Conservation (phyloP, 2,888 invertebrate species). For the Acrobasis suavella region DNA sequence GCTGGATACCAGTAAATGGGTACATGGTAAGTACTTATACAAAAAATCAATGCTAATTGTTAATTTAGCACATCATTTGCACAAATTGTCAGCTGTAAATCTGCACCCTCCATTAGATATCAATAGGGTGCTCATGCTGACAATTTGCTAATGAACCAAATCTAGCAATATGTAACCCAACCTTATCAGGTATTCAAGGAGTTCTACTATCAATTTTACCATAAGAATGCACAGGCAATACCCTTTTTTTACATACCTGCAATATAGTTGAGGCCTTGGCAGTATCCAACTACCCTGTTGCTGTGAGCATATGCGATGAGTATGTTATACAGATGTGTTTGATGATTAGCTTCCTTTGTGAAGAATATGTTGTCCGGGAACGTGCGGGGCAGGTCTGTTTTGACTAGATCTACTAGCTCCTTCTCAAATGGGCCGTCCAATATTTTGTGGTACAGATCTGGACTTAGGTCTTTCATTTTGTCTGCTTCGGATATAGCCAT, state of each 20-base stretch:
- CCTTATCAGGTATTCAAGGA: no score
- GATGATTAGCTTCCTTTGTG: slow-evolving; percentile 87
- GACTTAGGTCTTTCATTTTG: slow-evolving; percentile 83
- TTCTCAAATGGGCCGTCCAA: slow-evolving; percentile 87
- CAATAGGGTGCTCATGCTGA: no score
- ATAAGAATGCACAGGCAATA: no score
- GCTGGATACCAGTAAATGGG: no score
- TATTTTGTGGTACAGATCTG: slow-evolving; percentile 86
- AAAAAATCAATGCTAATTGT: no score
- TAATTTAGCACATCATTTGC: no score
- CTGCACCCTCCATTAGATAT: no score
- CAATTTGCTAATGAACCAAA: no score
- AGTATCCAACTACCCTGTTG: slow-evolving; percentile 94
- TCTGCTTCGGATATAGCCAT: slow-evolving; percentile 93
- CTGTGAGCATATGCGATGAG: slow-evolving; percentile 94
- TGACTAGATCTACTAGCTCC: slow-evolving; percentile 89
- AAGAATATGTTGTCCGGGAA: slow-evolving; percentile 98
- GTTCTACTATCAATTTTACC: no score
- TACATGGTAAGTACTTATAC: no score
- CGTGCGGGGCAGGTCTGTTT: slow-evolving; percentile 95
- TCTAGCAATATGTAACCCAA: no score
- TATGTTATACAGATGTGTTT: slow-evolving; percentile 91
- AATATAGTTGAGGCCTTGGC: slow-evolving; percentile 97
- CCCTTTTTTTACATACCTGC: slow-evolving; percentile 79
- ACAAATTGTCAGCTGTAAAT: no score